A percentile compares a stretch with the other conserved stretches of the same genome.
Conservation (phyloP, 1,140 invertebrate species). For the Sweltsa coloradensis region DNA sequence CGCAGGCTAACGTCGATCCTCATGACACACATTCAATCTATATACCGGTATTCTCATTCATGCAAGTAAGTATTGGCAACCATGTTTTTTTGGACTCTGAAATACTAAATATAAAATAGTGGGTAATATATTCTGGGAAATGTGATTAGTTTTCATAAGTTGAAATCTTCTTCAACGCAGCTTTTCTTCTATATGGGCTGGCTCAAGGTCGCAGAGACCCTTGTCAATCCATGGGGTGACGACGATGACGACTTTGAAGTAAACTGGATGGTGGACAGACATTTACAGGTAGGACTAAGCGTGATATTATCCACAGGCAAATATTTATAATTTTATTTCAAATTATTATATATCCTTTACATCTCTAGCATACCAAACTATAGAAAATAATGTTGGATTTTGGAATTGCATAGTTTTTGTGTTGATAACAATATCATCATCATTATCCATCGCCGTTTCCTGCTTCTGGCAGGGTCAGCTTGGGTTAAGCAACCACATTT, state of each 20-base stretch:
- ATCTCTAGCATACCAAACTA: too few species aligned
- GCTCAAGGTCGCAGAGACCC: constrained; percentile 40
- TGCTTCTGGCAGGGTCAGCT: too few species aligned
- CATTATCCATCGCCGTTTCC: too few species aligned
- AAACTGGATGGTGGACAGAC: constrained; percentile 34
- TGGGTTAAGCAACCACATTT: too few species aligned
- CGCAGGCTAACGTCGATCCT: too few species aligned
- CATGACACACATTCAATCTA: too few species aligned
- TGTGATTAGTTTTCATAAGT: background rate
- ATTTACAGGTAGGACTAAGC: constrained; percentile 24
- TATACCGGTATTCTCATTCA: constrained; percentile 44
- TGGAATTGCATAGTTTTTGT: too few species aligned
- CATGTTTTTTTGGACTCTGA: background rate
- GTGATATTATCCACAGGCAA: constrained; percentile 16
- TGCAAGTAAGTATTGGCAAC: constrained; percentile 29
- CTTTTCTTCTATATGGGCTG: constrained; percentile 49
- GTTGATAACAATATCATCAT: too few species aligned
- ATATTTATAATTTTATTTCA: too few species aligned
- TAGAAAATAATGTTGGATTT: too few species aligned
- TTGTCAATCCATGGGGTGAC: constrained; percentile 44
- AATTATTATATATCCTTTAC: too few species aligned
- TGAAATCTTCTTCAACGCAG: constrained; percentile 22
- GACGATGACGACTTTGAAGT: constrained; percentile 50
- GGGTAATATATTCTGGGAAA: background rate
- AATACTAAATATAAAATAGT: background rate